Conservation (phyloP, 1,140 invertebrate genomes). For the Apis cerana region DNA sequence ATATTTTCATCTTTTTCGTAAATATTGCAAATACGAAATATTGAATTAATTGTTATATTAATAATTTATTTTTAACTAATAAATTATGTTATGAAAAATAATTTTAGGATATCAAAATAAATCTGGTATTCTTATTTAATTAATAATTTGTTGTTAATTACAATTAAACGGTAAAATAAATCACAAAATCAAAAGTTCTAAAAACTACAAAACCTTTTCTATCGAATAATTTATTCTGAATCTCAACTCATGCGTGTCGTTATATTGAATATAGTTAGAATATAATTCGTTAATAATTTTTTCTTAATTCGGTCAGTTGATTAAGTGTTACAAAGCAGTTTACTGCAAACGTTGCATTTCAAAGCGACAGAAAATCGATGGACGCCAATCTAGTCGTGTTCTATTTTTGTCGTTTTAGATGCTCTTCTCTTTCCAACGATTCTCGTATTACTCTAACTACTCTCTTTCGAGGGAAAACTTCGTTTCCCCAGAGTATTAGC, state of each 20-base stretch:
- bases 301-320: background rate
- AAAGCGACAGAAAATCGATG: background rate
- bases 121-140: too few species aligned
- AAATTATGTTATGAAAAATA: too few species aligned
- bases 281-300: background rate
- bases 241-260: background rate
- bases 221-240: background rate
- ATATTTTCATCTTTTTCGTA: background rate
- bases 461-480: conserved; percentile 16
- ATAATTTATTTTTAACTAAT: background rate
- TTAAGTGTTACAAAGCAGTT: conserved; percentile 10
- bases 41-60: background rate
- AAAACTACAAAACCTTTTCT: background rate
- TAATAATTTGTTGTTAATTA: background rate
- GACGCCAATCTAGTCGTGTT: background rate
- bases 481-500: conserved; percentile 9
- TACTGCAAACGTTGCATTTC: background rate
- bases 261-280: background rate
- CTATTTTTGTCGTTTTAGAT: background rate
- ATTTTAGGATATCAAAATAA: too few species aligned
- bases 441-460: conserved; percentile 15
- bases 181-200: background rate
- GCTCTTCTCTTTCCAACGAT: background rate
- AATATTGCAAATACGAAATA: too few species aligned
- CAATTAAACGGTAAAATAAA: background rate